phyloP scores from a whole-genome alignment of 92 coral and sea anemone genomes.

The Palythoa caribaeorum region DNA sequence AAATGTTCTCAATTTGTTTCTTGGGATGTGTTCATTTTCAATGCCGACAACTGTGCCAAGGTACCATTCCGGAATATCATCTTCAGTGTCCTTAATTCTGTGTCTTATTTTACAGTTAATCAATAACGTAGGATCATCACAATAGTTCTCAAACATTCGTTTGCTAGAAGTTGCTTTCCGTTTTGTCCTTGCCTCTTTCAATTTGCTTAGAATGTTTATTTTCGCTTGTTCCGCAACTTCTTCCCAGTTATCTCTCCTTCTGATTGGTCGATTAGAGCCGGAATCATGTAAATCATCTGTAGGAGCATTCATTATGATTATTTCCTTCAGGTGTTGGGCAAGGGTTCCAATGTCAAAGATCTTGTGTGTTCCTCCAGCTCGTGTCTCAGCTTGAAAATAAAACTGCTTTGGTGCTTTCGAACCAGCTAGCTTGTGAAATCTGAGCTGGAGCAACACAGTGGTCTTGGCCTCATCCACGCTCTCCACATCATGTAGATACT shows the following conservation, averaged over 20 bases:
- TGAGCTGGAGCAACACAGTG: constrained; percentile 30
- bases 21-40: constrained; percentile 8
- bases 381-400: constrained; percentile 23
- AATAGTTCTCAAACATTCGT: constrained; percentile 8
- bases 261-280: constrained; percentile 2
- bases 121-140: constrained; percentile 5
- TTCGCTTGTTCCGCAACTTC: constrained; percentile 14
- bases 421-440: constrained; percentile 27
- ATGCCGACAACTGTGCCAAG: constrained; percentile 9
- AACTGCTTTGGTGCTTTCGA: constrained; percentile 24
- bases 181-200: constrained; percentile 31
- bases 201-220: constrained; percentile 14
- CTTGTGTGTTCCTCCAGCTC: constrained; percentile 26
- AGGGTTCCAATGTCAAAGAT: constrained; percentile 17
- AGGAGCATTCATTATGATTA: neutral
- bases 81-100: constrained; percentile 22
- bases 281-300: constrained; percentile 9
- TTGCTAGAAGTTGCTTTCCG: neutral
- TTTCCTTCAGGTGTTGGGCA: constrained; percentile 3
- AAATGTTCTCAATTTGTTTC: constrained; percentile 24
- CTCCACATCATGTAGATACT: constrained; percentile 15
- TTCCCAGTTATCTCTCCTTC: constrained; percentile 24
- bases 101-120: constrained; percentile 15
- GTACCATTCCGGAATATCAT: constrained; percentile 5
- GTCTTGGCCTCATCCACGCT: constrained; percentile 30